Evolutionary conservation across 1,140 invertebrate genomes (phyloP), one percentile per base, ranked within the genome.

Genomic region (Ceratoteleas bidentatus): DNA sequence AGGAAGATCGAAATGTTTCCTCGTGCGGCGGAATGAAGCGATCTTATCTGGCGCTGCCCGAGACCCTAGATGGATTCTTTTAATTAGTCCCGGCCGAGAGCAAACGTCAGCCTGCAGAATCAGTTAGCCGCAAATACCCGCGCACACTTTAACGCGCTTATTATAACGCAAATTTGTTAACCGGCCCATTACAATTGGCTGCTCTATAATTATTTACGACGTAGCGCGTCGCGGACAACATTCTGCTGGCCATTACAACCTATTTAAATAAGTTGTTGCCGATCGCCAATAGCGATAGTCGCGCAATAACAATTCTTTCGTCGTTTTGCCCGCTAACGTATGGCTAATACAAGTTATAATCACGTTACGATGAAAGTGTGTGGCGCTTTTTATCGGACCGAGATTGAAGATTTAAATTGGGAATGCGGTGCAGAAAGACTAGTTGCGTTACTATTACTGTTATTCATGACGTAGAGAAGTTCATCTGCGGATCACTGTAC

Each of bases 21-120:
- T 82, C 86, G 73, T 82, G 69, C 57, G 77, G 84, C 76, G 86
- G 87, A 87, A 89, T 87, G 87, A 87, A 87, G 81, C 75, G 89
- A 90, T 90, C 88, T 90, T 90, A 90, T 90, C 89, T 86, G 53
- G 0, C 38, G 81, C 78, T 80, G 38, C 64, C 68, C 56, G 53
- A 73, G 65, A 75, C 72, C 66, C 58, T 54, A 83, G 83, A 85
- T 84, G 84, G 86, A 86, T 89, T 87, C 88, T 90, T 90, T 90
- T 90, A 90, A 90, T 90, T 90, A 89, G 85, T 82, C 66, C 53
- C 68, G 73, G 62, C 58, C 58, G 75, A 84, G 80, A 75, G 76
- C 62, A 76, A 79, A 79, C 49, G 81, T 76, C 77, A 82, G 13
- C 34, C 54, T 43, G 60, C 58, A 34, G 66, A 65, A 74, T 84